These are phyloP conservation scores for Drosophila formosana DNA, from an alignment of 2,888 invertebrate genomes.

Conservation along the genomic window DNA sequence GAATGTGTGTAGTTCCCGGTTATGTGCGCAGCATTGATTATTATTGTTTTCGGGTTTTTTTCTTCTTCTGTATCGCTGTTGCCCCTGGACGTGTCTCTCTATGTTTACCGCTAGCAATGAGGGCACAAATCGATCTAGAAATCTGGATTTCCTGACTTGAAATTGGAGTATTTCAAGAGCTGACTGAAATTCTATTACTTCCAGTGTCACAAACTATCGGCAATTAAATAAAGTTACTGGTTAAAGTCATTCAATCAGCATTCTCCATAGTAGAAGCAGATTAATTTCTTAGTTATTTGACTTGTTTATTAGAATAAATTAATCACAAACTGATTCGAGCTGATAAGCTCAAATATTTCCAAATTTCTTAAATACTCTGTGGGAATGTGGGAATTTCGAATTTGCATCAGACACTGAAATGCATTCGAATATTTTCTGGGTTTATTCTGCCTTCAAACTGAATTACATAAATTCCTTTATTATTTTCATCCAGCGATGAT, in stretches of 20 bases:
- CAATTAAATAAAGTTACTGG: background rate
- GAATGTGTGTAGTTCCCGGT: slow-evolving; percentile 67
- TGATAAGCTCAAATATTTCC: too few relatives aligned
- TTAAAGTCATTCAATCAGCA: background rate
- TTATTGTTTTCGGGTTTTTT: slow-evolving; percentile 43
- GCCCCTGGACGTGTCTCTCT: background rate
- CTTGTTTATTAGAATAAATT: too few relatives aligned
- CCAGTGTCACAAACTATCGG: too few relatives aligned
- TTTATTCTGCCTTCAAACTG: too few relatives aligned
- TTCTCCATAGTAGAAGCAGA: too few relatives aligned
- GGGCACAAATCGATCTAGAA: slow-evolving; percentile 7
- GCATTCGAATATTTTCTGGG: too few relatives aligned
- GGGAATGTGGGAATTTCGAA: too few relatives aligned
- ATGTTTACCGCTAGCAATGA: slow-evolving; percentile 10
- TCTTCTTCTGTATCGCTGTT: background rate
- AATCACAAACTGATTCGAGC: too few relatives aligned
- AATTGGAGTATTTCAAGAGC: background rate
- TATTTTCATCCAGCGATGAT: background rate
- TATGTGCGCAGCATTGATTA: slow-evolving; percentile 65
- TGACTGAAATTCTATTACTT: background rate
- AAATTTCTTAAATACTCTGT: too few relatives aligned
- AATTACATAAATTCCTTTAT: too few relatives aligned
- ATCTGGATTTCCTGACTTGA: background rate
- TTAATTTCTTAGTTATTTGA: too few relatives aligned
- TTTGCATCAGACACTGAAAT: too few relatives aligned